phyloP scores from a whole-genome alignment of 1,140 invertebrate species.

The Bactericera cockerelli region DNA sequence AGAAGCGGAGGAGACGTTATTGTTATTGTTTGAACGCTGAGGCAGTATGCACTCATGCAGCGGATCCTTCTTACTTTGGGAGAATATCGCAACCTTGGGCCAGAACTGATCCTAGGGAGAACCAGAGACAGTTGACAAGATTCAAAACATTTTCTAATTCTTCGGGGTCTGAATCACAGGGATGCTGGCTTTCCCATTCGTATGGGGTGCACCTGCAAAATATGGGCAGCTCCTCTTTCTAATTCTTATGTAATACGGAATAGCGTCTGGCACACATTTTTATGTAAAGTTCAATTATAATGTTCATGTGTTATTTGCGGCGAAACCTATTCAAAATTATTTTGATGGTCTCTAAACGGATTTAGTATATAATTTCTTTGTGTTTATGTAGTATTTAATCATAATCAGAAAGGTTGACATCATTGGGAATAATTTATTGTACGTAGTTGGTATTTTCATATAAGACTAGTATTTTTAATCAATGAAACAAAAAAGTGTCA shows the following conservation, averaged over 20 bases:
- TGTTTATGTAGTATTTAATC: too few species aligned
- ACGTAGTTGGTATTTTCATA: too few species aligned
- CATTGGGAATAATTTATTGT: too few species aligned
- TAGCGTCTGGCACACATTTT: too few species aligned
- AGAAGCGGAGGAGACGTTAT: neutral
- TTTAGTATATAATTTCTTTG: too few species aligned
- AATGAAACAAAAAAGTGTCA: too few species aligned
- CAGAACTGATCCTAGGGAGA: conserved; percentile 86
- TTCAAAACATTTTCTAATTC: conserved; percentile 81
- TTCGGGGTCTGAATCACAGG: conserved; percentile 59
- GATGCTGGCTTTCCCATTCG: conserved; percentile 80
- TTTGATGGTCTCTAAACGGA: too few species aligned
- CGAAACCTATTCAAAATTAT: too few species aligned
- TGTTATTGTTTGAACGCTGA: neutral
- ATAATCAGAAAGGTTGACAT: too few species aligned
- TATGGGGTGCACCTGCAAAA: conserved; percentile 69
- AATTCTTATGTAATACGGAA: neutral
- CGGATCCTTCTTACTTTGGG: conserved; percentile 55
- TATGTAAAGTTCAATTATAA: too few species aligned
- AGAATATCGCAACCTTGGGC: conserved; percentile 81
- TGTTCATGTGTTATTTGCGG: too few species aligned
- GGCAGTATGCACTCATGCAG: neutral
- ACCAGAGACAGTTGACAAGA: conserved; percentile 86
- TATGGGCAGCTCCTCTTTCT: conserved; percentile 4
- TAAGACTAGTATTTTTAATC: too few species aligned